phyloP scores from a whole-genome alignment of 2,797 vertebrate genomes.

The Myioborus miniatus region DNA sequence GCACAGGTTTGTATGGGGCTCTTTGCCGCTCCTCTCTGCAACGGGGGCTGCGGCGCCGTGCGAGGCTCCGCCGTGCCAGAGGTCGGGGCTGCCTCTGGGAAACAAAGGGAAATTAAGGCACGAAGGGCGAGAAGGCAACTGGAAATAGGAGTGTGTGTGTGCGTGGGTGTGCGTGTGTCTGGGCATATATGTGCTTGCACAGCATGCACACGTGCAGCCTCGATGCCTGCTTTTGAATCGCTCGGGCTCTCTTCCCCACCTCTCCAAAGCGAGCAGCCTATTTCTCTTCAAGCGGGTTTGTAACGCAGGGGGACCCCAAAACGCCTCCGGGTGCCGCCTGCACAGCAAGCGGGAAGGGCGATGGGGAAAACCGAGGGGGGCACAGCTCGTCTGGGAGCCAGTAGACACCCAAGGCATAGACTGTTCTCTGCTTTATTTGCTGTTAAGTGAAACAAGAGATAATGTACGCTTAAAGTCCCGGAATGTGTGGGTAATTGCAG shows the following conservation, averaged over 20 bases:
- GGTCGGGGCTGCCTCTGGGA: conserved; percentile 28
- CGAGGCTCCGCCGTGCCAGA: background rate
- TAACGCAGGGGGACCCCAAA: background rate
- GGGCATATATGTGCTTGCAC: background rate
- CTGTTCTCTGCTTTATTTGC: conserved; percentile 44
- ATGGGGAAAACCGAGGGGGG: background rate
- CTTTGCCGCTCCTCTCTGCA: background rate
- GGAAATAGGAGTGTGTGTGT: background rate
- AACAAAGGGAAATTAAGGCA: conserved; percentile 68
- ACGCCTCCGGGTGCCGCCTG: background rate
- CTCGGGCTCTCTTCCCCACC: background rate
- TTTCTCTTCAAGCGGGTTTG: background rate
- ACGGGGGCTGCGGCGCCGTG: background rate
- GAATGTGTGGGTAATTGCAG: conserved; percentile 51
- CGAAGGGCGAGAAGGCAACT: background rate
- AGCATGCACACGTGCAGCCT: conserved; percentile 32
- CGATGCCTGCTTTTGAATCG: background rate
- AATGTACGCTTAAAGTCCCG: conserved; percentile 17
- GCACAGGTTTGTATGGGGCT: conserved; percentile 57
- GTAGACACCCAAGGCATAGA: background rate
- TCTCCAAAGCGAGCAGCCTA: background rate
- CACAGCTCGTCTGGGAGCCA: background rate
- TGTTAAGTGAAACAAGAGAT: conserved; percentile 59
- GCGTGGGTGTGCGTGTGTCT: background rate
- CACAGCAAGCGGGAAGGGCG: background rate